These are phyloP conservation scores for Bicyclus anynana DNA, from an alignment of 1,140 invertebrate genomes.

Conservation along the genomic window DNA sequence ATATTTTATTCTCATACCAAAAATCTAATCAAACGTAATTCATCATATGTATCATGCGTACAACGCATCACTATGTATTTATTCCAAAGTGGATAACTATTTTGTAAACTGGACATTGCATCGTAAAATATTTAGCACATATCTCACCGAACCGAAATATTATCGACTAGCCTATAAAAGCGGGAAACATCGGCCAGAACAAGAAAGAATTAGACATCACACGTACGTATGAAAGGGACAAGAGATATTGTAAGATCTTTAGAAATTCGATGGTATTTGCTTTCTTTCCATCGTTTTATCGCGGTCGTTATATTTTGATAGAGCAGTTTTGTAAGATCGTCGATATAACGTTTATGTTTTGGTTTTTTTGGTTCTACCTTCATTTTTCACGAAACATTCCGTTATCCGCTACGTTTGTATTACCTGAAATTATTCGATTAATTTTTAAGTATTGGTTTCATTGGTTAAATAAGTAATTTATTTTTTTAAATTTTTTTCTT, in stretches of 20 bases:
- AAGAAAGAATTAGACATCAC: constrained; percentile 41
- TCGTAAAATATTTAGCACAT: constrained; percentile 72
- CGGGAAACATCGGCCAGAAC: constrained; percentile 46
- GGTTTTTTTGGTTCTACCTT: constrained; percentile 51
- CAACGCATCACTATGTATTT: background rate
- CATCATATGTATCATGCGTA: no score
- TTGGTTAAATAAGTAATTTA: no score
- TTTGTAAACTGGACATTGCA: constrained; percentile 58
- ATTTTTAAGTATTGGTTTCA: no score
- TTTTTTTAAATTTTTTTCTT: no score
- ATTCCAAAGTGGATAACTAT: constrained; percentile 20
- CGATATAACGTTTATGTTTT: constrained; percentile 73
- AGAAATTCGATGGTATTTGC: constrained; percentile 70
- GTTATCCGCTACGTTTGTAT: background rate
- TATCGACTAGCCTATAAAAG: constrained; percentile 70
- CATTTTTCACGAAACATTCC: background rate
- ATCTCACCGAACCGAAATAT: constrained; percentile 60
- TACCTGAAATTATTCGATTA: background rate
- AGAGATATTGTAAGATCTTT: constrained; percentile 65
- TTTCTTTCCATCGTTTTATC: constrained; percentile 76
- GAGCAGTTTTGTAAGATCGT: constrained; percentile 62
- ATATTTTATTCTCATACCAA: no score
- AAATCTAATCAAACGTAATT: no score
- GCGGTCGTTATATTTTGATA: constrained; percentile 74
- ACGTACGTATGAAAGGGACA: constrained; percentile 43